phyloP scores from a whole-genome alignment of 2,113 vertebrate species.

The Sturnira hondurensis region DNA sequence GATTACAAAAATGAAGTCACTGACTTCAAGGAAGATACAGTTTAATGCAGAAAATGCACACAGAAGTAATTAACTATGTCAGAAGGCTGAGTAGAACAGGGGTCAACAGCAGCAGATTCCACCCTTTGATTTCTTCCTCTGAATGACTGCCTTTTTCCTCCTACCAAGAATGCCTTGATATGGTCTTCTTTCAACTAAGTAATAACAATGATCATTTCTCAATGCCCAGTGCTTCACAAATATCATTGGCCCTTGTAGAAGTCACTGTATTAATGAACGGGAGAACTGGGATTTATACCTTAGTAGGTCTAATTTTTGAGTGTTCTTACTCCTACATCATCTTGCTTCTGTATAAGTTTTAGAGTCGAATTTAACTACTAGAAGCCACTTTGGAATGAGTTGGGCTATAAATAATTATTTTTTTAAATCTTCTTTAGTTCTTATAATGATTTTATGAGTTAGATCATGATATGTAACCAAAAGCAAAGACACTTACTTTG shows the following conservation, averaged over 20 bases:
- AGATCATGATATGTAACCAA: not conserved
- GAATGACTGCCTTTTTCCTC: not conserved
- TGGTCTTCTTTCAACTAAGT: not conserved
- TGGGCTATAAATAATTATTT: not conserved
- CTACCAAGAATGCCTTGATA: not conserved
- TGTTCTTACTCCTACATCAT: not conserved
- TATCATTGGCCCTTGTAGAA: not conserved
- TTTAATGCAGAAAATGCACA: conserved; percentile 25
- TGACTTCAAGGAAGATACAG: conserved; percentile 31
- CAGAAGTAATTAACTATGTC: conserved; percentile 30
- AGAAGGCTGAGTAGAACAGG: not conserved
- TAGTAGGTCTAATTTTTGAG: not conserved
- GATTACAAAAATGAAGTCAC: conserved; percentile 49
- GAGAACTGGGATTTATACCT: not conserved
- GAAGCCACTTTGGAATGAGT: conserved; percentile 20
- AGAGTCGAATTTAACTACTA: not conserved
- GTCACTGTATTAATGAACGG: not conserved
- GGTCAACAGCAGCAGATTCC: conserved; percentile 9
- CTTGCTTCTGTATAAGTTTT: not conserved
- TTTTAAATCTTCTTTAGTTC: not conserved
- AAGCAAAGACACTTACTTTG: conserved; percentile 9
- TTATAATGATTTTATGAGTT: conserved; percentile 7
- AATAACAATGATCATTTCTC: conserved; percentile 4
- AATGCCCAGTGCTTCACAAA: not conserved
- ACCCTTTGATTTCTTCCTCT: not conserved